phyloP scores from a whole-genome alignment of 2,888 invertebrate genomes.

The Epinotia bilunana region DNA sequence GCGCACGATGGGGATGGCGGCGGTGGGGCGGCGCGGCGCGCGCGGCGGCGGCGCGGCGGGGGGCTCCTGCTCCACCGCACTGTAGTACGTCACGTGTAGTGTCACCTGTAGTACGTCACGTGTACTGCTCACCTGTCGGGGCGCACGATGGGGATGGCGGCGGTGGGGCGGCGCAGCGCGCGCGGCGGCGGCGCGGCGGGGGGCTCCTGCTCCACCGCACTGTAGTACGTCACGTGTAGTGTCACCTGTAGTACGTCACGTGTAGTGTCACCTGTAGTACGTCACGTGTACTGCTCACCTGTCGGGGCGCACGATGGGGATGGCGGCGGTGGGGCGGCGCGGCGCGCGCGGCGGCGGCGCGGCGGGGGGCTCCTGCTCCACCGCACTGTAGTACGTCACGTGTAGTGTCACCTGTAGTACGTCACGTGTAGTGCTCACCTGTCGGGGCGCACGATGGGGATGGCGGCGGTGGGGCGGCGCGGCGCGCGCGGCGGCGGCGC shows the following conservation, averaged over 20 bases:
- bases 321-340: constrained; percentile 14
- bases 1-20: constrained; percentile 1
- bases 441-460: constrained; percentile 15
- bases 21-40: not conserved
- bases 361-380: constrained; percentile 66
- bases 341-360: too few relatives aligned
- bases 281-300: too few relatives aligned
- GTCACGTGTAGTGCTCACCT: not conserved
- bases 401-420: constrained; percentile 72
- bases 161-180: constrained; percentile 28
- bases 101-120: too few relatives aligned
- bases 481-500: not conserved
- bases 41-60: too few relatives aligned
- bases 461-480: constrained; percentile 21
- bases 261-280: too few relatives aligned
- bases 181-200: not conserved
- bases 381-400: constrained; percentile 89
- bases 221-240: constrained; percentile 5
- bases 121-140: not conserved
- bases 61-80: too few relatives aligned
- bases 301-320: constrained; percentile 15
- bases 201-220: too few relatives aligned
- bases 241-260: too few relatives aligned
- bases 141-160: constrained; percentile 14
- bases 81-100: too few relatives aligned